Evolutionary conservation across 2,113 vertebrate species (phyloP).

Genomic region (Toxostoma redivivum): DNA sequence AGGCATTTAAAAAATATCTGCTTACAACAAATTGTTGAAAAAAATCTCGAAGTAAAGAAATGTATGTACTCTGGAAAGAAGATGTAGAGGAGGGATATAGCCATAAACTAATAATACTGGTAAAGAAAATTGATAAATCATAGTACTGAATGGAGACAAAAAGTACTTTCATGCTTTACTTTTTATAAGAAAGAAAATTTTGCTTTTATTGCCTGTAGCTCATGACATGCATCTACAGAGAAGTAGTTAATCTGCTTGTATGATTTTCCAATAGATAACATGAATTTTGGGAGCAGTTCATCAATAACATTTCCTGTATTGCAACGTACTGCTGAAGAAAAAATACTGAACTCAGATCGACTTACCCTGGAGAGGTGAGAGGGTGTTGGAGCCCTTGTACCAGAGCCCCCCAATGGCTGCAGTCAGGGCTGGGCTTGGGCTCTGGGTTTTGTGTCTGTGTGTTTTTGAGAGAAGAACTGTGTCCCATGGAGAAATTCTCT

Average conservation of each 20-base stretch:
- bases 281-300: constrained; percentile 65
- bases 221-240: background rate
- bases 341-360: constrained; percentile 76
- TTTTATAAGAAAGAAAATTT: background rate
- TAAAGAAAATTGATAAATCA: background rate
- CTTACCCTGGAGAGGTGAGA: constrained; percentile 88
- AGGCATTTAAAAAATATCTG: background rate
- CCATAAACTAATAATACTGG: background rate
- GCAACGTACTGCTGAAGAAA: constrained; percentile 75
- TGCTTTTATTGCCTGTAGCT: background rate
- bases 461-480: background rate
- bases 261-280: constrained; percentile 24
- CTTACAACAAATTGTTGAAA: background rate
- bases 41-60: background rate
- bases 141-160: background rate
- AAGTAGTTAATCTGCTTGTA: background rate
- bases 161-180: background rate
- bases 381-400: accelerated
- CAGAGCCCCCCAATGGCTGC: background rate
- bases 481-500: background rate
- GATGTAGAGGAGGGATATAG: background rate
- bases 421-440: background rate
- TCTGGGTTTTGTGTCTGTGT: background rate
- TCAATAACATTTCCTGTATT: constrained; percentile 74
- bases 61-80: background rate